phyloP scores from a whole-genome alignment of 2,888 invertebrate genomes.

The Oegoconia quadripuncta region DNA sequence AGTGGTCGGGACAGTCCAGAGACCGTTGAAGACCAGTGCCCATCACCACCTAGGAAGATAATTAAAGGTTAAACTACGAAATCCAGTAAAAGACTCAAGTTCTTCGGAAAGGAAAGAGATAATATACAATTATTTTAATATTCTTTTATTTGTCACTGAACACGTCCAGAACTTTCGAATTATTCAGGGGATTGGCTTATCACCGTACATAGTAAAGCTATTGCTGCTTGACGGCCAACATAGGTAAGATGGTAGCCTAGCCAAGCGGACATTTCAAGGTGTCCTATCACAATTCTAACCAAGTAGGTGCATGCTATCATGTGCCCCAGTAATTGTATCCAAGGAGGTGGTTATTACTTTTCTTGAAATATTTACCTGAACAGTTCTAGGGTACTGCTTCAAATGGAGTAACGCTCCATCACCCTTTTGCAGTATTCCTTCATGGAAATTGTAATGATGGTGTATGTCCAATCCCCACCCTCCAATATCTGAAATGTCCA shows the following conservation, averaged over 20 bases:
- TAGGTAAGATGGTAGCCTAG: too few species aligned
- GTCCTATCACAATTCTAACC: too few species aligned
- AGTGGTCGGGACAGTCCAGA: conserved; percentile 91
- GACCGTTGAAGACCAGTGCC: conserved; percentile 93
- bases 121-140: too few species aligned
- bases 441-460: conserved; percentile 99
- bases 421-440: conserved; percentile 98
- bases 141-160: too few species aligned
- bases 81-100: neutral
- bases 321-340: neutral
- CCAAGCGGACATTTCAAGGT: too few species aligned
- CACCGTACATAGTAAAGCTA: too few species aligned
- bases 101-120: too few species aligned
- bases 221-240: too few species aligned
- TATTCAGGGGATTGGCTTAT: too few species aligned
- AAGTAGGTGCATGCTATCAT: too few species aligned
- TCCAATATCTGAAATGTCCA: conserved; percentile 97
- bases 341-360: too few species aligned
- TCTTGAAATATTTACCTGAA: conserved; percentile 83
- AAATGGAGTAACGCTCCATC: conserved; percentile 97
- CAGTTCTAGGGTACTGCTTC: conserved; percentile 93
- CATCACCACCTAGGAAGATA: conserved; percentile 85
- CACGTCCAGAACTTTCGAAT: too few species aligned
- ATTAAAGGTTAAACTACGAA: neutral
- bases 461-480: conserved; percentile 99